Percentiles rank a stretch among this genome's conserved stretches.
Conservation (phyloP, 2,797 vertebrate species). For the Nannoperca obscura region DNA sequence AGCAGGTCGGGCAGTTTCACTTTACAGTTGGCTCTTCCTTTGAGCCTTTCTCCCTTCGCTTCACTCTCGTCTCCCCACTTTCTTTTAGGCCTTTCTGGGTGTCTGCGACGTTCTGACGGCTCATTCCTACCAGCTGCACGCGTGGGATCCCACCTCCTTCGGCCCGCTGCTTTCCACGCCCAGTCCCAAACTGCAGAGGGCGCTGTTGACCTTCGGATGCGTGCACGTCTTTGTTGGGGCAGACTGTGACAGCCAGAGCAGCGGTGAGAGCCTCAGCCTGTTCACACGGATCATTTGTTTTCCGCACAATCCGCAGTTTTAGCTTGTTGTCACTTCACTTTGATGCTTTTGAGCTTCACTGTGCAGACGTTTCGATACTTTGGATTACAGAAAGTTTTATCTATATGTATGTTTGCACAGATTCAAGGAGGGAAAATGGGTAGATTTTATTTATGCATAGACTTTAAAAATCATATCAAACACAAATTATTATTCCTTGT, state of each 20-base stretch:
- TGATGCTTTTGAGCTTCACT: neutral
- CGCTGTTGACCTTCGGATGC: slow-evolving; percentile 87
- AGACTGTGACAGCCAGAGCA: slow-evolving; percentile 78
- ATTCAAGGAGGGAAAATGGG: neutral
- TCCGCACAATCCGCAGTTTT: neutral
- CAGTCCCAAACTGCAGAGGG: slow-evolving; percentile 88
- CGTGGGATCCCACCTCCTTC: slow-evolving; percentile 74
- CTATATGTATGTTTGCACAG: too few relatives aligned
- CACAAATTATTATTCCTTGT: neutral
- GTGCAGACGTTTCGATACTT: neutral
- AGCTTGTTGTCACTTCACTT: neutral
- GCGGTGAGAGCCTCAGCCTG: slow-evolving; percentile 69
- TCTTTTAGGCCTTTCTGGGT: slow-evolving; percentile 87
- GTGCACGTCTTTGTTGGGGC: slow-evolving; percentile 83
- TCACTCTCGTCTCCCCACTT: neutral
- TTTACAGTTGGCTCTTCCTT: too few relatives aligned
- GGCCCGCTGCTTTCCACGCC: slow-evolving; percentile 85
- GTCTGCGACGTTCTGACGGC: slow-evolving; percentile 91
- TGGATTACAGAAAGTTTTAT: neutral
- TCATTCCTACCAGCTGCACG: slow-evolving; percentile 87
- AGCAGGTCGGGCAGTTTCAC: slow-evolving; percentile 82
- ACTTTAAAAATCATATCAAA: neutral
- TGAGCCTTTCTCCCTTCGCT: neutral
- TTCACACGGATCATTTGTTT: neutral
- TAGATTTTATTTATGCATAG: neutral